A percentile compares a stretch with the other conserved stretches of the same genome.
These are phyloP conservation scores for Ctenosaura bakeri DNA, from an alignment of 2,797 vertebrate species.

Conservation along the genomic window DNA sequence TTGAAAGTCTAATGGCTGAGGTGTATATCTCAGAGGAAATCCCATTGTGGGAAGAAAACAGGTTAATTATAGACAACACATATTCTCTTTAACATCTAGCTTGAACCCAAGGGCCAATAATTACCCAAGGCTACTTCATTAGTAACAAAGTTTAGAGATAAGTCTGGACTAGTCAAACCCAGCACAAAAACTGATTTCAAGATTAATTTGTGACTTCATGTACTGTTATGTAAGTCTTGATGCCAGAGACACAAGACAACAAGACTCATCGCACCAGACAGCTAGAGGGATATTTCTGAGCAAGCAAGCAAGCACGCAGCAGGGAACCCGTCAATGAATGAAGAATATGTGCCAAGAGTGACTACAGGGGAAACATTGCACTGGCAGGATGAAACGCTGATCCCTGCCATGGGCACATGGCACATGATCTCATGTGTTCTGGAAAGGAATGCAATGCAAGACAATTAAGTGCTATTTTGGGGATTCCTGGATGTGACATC, in stretches of 20 bases:
- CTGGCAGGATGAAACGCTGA: constrained; percentile 18
- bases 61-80: no score
- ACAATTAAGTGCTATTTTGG: constrained; percentile 42
- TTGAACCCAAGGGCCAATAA: background rate
- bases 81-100: no score
- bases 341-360: constrained; percentile 13
- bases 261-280: background rate
- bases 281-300: background rate
- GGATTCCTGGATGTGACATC: background rate
- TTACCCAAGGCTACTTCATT: background rate
- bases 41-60: no score
- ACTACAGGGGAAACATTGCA: background rate
- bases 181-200: background rate
- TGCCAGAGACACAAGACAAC: background rate
- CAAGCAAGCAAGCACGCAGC: background rate
- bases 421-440: background rate
- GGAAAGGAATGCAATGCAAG: constrained; percentile 29
- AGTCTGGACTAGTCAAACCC: background rate
- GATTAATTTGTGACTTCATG: background rate
- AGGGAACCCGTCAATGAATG: background rate
- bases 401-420: constrained; percentile 24
- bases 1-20: no score
- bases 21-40: no score
- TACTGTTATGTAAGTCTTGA: background rate
- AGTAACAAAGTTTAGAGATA: background rate